These are phyloP conservation scores for Danio albolineatus DNA, from an alignment of 2,797 vertebrate genomes.

Conservation along the genomic window DNA sequence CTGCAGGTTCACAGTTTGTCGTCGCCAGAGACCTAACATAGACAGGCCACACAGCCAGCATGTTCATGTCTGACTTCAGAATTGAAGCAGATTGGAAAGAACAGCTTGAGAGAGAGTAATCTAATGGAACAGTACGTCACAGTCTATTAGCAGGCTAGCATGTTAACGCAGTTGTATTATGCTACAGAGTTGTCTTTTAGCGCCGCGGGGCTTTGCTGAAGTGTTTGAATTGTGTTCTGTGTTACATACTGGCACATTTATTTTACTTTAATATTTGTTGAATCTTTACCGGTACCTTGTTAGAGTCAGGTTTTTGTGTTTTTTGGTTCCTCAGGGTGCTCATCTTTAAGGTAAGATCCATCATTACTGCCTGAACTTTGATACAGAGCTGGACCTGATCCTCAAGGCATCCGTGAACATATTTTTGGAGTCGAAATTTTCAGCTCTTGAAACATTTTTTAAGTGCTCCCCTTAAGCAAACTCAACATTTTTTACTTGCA, in stretches of 20 bases:
- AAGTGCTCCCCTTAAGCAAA: conserved; percentile 20
- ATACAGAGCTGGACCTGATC: conserved; percentile 6
- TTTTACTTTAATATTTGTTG: conserved; percentile 33
- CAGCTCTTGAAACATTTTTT: conserved; percentile 7
- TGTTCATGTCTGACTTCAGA: conserved; percentile 19
- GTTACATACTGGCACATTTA: conserved; percentile 14
- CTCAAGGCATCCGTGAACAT: conserved; percentile 1
- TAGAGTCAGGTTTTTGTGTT: conserved; percentile 5
- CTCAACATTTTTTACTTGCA: conserved; percentile 9
- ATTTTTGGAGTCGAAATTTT: not conserved
- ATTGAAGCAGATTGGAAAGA: conserved; percentile 45
- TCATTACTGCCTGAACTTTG: conserved; percentile 15
- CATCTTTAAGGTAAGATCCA: conserved; percentile 30
- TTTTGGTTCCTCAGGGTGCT: conserved; percentile 7
- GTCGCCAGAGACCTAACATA: conserved; percentile 6
- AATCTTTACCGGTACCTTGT: conserved; percentile 10
- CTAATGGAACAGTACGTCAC: conserved; percentile 35
- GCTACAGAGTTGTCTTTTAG: not conserved
- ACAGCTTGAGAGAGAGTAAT: conserved; percentile 32
- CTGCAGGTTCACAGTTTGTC: conserved; percentile 38
- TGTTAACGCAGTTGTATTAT: not conserved
- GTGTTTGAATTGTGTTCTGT: conserved; percentile 25
- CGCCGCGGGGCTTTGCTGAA: conserved; percentile 15
- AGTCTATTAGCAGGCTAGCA: conserved; percentile 6
- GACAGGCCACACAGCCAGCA: not conserved